Evolutionary conservation across 2,797 vertebrate genomes (phyloP), one percentile per base, ranked within the genome.

Genomic region (Tiaroga cobitis): DNA sequence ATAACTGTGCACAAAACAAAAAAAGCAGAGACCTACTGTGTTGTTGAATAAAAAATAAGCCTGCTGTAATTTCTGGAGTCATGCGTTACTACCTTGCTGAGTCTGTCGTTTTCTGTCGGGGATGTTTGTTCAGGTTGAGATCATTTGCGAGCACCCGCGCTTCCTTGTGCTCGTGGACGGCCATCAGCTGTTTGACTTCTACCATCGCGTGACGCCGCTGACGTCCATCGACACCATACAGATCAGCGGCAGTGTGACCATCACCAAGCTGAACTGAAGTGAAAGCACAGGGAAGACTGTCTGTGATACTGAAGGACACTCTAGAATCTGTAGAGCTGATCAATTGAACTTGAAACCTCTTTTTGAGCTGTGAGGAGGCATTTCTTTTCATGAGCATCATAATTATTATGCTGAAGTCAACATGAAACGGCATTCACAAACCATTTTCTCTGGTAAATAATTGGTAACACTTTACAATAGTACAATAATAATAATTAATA

Each of bases 151-250:
- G 87, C 96, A 96, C 54, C 94, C 96, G 34, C 94, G 97, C 2
- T 97, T 99, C 89, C 96, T 95, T 51, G 94, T 97, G 90, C 93
- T 97, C 72, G 95, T 99, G 92, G 98, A 99, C 56, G 97, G 97
- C 88, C 96, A 99, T 91, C 95, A 97, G 91, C 95, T 99, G 74
- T 98, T 97, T 91, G 96, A 97, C 94, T 99, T 99, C 90, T 94
- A 95, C 82, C 98, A 99, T 89, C 95, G 96, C 82, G 91, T 99
- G 86, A 93, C 93, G 88, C 93, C 95, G 0, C 94, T 99, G 73
- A 88, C 92, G 19, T 90, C 94, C 63, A 94, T 99, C 37, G 96
- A 99, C 92, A 97, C 97, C 3, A 91, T 99, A 90, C 97, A 97
- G 96, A 97, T 99, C 91, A 97, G 95, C 2, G 98, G 98, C 74